phyloP scores from a whole-genome alignment of 2,888 invertebrate genomes.

The Eupithecia pulchellata region DNA sequence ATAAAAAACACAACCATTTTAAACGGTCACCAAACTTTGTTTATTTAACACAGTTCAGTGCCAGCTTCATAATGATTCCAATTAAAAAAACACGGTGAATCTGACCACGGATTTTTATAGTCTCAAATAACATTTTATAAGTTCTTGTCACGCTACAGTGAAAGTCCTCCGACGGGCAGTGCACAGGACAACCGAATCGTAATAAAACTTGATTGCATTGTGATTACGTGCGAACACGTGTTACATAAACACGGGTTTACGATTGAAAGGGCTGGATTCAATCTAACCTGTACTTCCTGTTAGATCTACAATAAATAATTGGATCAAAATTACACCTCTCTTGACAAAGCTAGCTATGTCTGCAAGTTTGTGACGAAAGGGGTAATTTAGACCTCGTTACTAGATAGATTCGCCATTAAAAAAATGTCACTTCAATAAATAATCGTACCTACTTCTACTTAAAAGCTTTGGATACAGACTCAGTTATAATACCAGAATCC shows the following conservation, averaged over 20 bases:
- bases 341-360: too few relatives aligned
- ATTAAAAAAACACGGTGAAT: too few relatives aligned
- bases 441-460: too few relatives aligned
- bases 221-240: constrained; percentile 32
- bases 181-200: constrained; percentile 57
- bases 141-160: constrained; percentile 59
- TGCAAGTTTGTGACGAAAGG: too few relatives aligned
- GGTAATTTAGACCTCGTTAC: too few relatives aligned
- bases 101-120: constrained; percentile 21
- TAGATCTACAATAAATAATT: not conserved
- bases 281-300: not conserved
- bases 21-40: not conserved
- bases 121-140: constrained; percentile 47
- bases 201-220: constrained; percentile 46
- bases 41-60: not conserved
- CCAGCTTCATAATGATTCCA: not conserved
- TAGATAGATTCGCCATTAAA: not conserved
- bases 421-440: not conserved
- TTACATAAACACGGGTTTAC: constrained; percentile 32
- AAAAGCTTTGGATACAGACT: not conserved
- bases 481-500: not conserved
- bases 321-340: not conserved
- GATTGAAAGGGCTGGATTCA: constrained; percentile 28
- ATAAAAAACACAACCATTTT: too few relatives aligned
- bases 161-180: constrained; percentile 64